Base-by-base conservation (phyloP, 2,113 vertebrate genomes). In the Silurus asotus region DNA sequence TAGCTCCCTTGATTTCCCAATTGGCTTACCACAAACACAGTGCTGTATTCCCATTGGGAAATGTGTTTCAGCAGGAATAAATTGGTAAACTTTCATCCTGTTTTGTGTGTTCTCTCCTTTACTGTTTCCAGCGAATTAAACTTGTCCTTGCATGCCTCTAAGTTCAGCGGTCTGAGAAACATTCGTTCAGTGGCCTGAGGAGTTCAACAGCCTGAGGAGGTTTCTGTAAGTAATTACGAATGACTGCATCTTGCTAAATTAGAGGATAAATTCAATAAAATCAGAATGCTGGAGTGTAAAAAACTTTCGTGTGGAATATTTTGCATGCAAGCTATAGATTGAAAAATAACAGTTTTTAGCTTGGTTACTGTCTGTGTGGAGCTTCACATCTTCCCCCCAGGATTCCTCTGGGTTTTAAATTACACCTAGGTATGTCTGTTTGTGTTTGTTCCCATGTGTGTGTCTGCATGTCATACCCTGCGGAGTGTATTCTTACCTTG, bases 51-150 rank as follows among this genome's bases (percentile, higher is more conserved):
- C 72, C 81, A 48, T 55, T 70, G 78, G 69, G 11, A 19, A 64
- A 64, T 75, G 76, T 48, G 88, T 62, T 87, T 74, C 48, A 78
- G 81, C 28, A 87, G 70, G 78, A 56, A 89, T 61, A 84, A 84
- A 87, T 81, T 81, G 61, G 88, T 83, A 82, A 87, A 83, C 48
- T 74, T 87, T 49, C 51, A 76, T 84, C 64, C n/a, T 77, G 48
- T 20, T 19, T 58, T 4, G 20, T 58, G 11, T 64, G 20, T 82
- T 48, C 53, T 23, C 48, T 78, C 80, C n/a, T 19, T 4, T 55
- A 45, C 49, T 56, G 81, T 82, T 53, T 85, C 64, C 74, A 83
- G 78, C 72, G 19, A 75, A 85, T 85, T 53, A 80, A 83, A 75
- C 19, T 28, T 85, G 80, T 82, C 8, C 79, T 49, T 23, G 67